phyloP scores from a whole-genome alignment of 2,113 vertebrate species.

The Limanda limanda region DNA sequence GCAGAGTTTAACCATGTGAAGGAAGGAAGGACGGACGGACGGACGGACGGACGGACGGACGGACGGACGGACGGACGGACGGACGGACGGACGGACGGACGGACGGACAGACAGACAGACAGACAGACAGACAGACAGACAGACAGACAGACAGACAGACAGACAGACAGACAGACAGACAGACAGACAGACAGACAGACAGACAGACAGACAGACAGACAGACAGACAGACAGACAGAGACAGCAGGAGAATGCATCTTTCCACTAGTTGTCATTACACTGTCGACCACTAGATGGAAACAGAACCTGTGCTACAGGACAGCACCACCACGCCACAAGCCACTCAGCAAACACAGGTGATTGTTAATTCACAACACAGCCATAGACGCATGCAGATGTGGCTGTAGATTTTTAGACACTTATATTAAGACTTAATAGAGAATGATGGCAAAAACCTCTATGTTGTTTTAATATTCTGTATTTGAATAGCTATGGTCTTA shows the following conservation, averaged over 20 bases:
- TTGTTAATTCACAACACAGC: not conserved
- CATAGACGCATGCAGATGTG: too few species aligned
- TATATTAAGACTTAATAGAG: too few species aligned
- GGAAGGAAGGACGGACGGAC: not conserved
- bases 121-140: not conserved
- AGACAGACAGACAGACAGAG: not conserved
- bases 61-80: too few species aligned
- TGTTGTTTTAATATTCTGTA: too few species aligned
- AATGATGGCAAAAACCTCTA: too few species aligned
- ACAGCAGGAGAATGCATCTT: not conserved
- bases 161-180: not conserved
- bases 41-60: too few species aligned
- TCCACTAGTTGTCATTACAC: constrained; percentile 3
- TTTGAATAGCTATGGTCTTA: too few species aligned
- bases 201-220: not conserved
- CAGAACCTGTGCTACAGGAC: not conserved
- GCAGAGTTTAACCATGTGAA: not conserved
- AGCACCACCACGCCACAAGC: not conserved
- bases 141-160: not conserved
- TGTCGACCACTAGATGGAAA: constrained; percentile 40
- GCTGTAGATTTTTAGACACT: too few species aligned
- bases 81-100: too few species aligned
- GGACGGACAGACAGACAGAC: not conserved
- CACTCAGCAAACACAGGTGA: not conserved
- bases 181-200: not conserved